Evolutionary conservation across 2,888 invertebrate genomes (phyloP).

Genomic region (Lasioglossum lativentre): DNA sequence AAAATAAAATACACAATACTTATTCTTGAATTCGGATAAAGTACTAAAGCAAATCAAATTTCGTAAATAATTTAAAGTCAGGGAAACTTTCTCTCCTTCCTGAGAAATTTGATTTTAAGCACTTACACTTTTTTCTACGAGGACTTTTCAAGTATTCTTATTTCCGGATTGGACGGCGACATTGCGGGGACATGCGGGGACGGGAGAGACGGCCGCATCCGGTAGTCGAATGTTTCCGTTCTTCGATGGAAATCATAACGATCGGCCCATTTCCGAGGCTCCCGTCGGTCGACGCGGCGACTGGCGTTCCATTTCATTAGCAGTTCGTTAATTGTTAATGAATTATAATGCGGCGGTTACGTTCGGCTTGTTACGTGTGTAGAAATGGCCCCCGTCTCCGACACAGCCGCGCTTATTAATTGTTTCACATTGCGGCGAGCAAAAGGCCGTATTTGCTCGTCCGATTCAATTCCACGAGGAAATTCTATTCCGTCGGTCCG

Average conservation of each 20-base stretch:
- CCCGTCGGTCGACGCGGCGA: slow-evolving; percentile 33
- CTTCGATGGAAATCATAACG: slow-evolving; percentile 55
- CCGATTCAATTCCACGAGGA: slow-evolving; percentile 24
- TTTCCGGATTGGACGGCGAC: slow-evolving; percentile 25
- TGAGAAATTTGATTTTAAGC: background rate
- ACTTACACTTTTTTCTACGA: background rate
- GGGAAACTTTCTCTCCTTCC: background rate
- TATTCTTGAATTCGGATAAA: too few species aligned
- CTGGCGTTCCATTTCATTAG: slow-evolving; percentile 69
- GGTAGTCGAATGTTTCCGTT: slow-evolving; percentile 36
- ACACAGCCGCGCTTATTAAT: slow-evolving; percentile 55
- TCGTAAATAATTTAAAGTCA: background rate
- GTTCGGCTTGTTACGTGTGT: slow-evolving; percentile 30
- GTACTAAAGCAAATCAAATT: too few species aligned
- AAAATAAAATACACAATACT: too few species aligned
- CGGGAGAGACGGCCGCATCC: slow-evolving; percentile 21
- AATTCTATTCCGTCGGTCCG: background rate
- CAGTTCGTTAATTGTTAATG: slow-evolving; percentile 72
- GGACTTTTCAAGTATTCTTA: slow-evolving; percentile 25
- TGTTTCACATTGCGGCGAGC: slow-evolving; percentile 55
- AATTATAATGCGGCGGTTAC: slow-evolving; percentile 60
- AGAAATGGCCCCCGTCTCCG: slow-evolving; percentile 22
- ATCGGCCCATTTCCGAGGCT: slow-evolving; percentile 51
- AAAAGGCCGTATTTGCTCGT: slow-evolving; percentile 21
- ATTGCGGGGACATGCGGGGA: background rate